A percentile compares a stretch with the other conserved stretches of the same genome.
These are phyloP conservation scores for Acanthopleura granulata DNA, from an alignment of 2,888 invertebrate genomes.

Conservation along the genomic window DNA sequence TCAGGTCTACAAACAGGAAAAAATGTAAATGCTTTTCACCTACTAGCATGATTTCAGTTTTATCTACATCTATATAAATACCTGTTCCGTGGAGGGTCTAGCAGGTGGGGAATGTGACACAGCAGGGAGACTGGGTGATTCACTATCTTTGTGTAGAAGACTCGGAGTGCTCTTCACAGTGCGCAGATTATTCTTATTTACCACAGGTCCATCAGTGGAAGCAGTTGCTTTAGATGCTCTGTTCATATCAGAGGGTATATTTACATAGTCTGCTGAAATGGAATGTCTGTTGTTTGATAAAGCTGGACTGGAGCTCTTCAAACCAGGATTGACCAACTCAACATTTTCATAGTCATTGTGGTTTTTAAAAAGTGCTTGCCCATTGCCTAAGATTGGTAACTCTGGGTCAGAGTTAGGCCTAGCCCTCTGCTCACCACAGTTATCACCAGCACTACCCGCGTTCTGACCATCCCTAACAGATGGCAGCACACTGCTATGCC, in stretches of 20 bases:
- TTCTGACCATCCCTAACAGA: not conserved
- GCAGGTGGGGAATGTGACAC: conserved; percentile 40
- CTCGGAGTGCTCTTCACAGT: not conserved
- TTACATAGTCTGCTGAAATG: not conserved
- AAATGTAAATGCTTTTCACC: too few relatives aligned
- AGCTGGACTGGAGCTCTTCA: not conserved
- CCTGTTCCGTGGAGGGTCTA: conserved; percentile 44
- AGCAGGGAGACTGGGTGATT: not conserved
- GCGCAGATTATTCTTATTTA: not conserved
- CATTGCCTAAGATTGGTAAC: not conserved
- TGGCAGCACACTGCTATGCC: not conserved
- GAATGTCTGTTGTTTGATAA: not conserved
- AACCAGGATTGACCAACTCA: not conserved
- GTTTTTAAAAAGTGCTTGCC: not conserved
- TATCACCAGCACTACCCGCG: not conserved
- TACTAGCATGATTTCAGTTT: not conserved
- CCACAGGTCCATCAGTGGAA: not conserved
- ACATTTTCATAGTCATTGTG: conserved; percentile 10
- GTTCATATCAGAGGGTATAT: not conserved
- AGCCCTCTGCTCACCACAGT: not conserved
- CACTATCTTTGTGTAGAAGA: not conserved
- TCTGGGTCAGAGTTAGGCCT: conserved; percentile 8
- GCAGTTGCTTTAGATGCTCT: not conserved
- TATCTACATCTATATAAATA: conserved; percentile 19
- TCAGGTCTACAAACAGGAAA: too few relatives aligned